Percentiles rank a stretch among this genome's conserved stretches.
Conservation (phyloP, 2,888 invertebrate genomes). For the Hylaea fasciaria region DNA sequence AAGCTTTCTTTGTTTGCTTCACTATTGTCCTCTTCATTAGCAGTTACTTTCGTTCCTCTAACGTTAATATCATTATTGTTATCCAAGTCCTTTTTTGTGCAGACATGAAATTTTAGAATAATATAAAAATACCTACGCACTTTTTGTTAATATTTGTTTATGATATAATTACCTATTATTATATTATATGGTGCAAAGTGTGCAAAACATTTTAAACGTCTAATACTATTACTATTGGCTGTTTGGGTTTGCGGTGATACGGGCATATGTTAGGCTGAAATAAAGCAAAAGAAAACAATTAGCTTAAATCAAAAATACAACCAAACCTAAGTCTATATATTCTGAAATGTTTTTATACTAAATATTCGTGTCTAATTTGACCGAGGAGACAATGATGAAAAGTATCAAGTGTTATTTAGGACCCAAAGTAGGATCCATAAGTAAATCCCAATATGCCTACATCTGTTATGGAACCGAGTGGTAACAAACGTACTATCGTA, state of each 20-base stretch:
- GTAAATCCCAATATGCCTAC: no score
- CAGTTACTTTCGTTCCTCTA: constrained; percentile 20
- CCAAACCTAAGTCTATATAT: no score
- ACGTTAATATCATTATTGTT: constrained; percentile 39
- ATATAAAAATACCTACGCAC: constrained; percentile 34
- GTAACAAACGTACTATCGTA: no score
- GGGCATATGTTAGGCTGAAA: constrained; percentile 74
- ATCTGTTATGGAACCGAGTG: no score
- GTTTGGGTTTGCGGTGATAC: constrained; percentile 59
- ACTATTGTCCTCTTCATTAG: constrained; percentile 9
- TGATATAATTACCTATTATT: no score
- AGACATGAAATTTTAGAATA: constrained; percentile 75
- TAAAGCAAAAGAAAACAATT: constrained; percentile 50
- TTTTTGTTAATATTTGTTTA: constrained; percentile 1
- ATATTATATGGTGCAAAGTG: constrained; percentile 21
- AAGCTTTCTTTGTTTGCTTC: constrained; percentile 42
- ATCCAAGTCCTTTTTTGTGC: constrained; percentile 69
- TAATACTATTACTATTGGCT: constrained; percentile 39
- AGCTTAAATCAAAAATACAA: constrained; percentile 18
- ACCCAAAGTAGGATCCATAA: no score
- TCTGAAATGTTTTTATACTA: background rate
- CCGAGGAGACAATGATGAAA: no score
- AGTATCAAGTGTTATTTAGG: no score
- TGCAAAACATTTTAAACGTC: constrained; percentile 43
- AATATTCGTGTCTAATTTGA: no score